Conservation (phyloP, 2,113 vertebrate species). For the Neofelis nebulosa region DNA sequence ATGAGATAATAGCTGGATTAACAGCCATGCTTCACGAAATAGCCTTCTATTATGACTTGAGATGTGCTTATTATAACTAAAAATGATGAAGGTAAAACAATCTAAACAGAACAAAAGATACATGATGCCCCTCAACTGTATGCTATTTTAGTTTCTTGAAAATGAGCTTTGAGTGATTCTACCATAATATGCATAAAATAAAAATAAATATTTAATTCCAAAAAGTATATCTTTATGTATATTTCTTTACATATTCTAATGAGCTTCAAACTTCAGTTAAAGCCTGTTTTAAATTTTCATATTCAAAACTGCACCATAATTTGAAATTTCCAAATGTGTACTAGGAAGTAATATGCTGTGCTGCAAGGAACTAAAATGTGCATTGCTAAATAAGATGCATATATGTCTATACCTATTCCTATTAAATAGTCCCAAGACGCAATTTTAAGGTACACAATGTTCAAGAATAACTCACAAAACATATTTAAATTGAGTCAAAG, state of each 20-base stretch:
- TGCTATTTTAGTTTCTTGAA: background rate
- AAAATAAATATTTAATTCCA: background rate
- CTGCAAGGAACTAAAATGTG: background rate
- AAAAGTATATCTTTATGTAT: background rate
- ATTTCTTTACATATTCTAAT: background rate
- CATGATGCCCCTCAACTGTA: background rate
- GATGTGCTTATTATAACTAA: background rate
- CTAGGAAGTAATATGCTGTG: background rate
- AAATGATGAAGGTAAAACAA: background rate
- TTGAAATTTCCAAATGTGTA: constrained; percentile 15
- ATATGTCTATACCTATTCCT: background rate
- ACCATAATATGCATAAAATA: background rate
- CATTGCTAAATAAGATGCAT: background rate
- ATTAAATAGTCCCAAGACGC: background rate
- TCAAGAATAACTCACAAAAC: background rate
- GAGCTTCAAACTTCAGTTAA: background rate
- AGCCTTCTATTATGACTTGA: background rate
- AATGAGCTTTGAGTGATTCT: background rate
- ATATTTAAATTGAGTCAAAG: background rate
- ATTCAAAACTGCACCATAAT: background rate
- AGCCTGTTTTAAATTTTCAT: background rate
- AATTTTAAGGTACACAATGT: constrained; percentile 24
- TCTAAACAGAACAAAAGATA: background rate
- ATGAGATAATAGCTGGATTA: background rate
- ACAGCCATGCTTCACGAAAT: background rate